phyloP scores from a whole-genome alignment of 1,140 invertebrate species.

The Drosophila insularis region DNA sequence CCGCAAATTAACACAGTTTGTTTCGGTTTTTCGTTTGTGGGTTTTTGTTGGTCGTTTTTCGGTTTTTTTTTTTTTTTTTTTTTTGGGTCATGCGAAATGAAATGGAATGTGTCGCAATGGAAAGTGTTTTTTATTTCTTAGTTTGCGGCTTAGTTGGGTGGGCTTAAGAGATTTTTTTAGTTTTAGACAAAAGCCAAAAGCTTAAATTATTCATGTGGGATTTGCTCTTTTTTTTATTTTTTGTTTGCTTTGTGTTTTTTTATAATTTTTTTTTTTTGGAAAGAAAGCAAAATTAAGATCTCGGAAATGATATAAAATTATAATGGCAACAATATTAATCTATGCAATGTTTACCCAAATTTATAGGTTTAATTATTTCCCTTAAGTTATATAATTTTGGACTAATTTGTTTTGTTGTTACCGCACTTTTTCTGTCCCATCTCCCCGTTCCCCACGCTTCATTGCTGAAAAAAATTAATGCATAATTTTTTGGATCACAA shows the following conservation, averaged over 20 bases:
- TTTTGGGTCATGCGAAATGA: slow-evolving; percentile 75
- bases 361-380: neutral
- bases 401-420: neutral
- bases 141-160: neutral
- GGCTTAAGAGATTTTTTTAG: slow-evolving; percentile 33
- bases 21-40: slow-evolving; percentile 27
- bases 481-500: too few species aligned
- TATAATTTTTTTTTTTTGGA: slow-evolving; percentile 27
- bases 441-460: too few species aligned
- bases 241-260: neutral
- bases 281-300: slow-evolving; percentile 20
- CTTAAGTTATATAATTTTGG: slow-evolving; percentile 5
- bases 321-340: slow-evolving; percentile 3
- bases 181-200: slow-evolving; percentile 1
- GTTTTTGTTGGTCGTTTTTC: slow-evolving; percentile 19
- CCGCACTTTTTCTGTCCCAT: too few species aligned
- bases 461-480: too few species aligned
- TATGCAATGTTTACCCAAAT: neutral
- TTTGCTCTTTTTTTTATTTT: neutral
- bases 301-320: slow-evolving; percentile 6
- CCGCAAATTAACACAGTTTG: slow-evolving; percentile 77
- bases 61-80: slow-evolving; percentile 22
- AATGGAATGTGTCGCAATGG: slow-evolving; percentile 66
- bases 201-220: slow-evolving; percentile 7
- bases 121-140: slow-evolving; percentile 48